Conservation (phyloP, 2,113 vertebrate species). For the Illadopsis cleaveri region DNA sequence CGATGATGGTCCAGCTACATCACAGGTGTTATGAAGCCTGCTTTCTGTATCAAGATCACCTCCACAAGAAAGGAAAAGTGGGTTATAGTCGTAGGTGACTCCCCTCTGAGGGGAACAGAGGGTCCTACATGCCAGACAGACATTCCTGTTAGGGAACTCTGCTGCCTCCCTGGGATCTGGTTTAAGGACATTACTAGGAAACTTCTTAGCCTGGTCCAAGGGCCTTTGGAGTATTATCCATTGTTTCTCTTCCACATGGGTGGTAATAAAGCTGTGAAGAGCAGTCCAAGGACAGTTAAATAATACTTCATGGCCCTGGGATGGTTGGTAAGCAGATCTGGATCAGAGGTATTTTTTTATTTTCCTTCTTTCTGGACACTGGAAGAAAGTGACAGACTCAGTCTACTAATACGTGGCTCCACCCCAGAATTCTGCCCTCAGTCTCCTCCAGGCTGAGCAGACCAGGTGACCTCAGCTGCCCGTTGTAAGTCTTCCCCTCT, state of each 20-base stretch:
- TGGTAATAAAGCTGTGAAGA: background rate
- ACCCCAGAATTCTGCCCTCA: background rate
- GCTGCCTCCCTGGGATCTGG: background rate
- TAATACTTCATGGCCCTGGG: background rate
- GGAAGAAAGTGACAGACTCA: background rate
- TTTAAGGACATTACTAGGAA: background rate
- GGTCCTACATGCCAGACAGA: background rate
- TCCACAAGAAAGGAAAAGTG: accelerated
- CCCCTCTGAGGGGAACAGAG: background rate
- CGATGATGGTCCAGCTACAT: background rate
- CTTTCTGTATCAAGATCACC: background rate
- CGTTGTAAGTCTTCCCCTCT: background rate
- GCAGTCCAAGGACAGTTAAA: background rate
- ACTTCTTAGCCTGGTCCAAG: background rate
- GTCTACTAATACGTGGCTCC: background rate
- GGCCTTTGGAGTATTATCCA: background rate
- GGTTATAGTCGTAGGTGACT: background rate
- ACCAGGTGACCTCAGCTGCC: background rate
- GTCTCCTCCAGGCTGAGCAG: background rate
- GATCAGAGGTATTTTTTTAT: background rate
- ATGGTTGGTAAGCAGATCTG: background rate
- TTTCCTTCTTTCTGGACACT: background rate
- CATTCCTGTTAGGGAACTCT: too few species aligned
- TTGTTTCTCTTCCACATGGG: background rate
- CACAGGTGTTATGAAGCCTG: background rate